Evolutionary conservation across 2,888 invertebrate genomes (phyloP), one percentile per base, ranked within the genome.

Genomic region (Eupithecia exiguata): DNA sequence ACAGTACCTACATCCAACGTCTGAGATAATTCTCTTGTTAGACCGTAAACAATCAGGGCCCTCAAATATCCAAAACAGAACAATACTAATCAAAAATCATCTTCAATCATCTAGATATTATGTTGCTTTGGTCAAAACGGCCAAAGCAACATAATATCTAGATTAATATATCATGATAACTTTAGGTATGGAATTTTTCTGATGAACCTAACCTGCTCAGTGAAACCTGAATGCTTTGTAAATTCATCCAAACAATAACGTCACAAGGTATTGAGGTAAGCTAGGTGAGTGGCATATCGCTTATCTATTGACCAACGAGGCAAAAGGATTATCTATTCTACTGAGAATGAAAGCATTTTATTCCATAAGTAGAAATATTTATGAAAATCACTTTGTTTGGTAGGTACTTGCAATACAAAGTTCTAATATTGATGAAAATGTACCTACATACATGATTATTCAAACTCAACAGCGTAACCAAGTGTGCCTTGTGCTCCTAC

Each of bases 251-350:
- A 43, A 25, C 53, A 43, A 68, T 68, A 72, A 36, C 62, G 70
- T 72, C 70, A 68, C 63, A 25, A 72, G 67, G 43, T 68, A 58
- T 49, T 25, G 58, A 58, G 58, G 58, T 36, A 35, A 62, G 35
- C 30, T 62, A 18, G 16, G 25, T 14, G 58, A 58, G 62, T 62
- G 35, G 35, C 62, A 18, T 35, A 18, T 62, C 62, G 62, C 35
- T 71, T 75, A 75, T 75, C 72, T 71, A 53, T 70, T 72, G 72
- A 75, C 75, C 66, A 75, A 71, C 69, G 61, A 40, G 25, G 5
- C 12, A 25, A 58, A 25, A 21, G 10, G 58, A 58, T 58, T 58
- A 25, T 58, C 14, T 58, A 25, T 25, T 58, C 58, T 58, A 58
- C 25, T 58, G 21, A 58, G 21, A 53, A 25, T 58, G 25, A 58